Evolutionary conservation across 2,113 vertebrate species (phyloP), one percentile per base, ranked within the genome.

Genomic region (Cygnus buccinator): DNA sequence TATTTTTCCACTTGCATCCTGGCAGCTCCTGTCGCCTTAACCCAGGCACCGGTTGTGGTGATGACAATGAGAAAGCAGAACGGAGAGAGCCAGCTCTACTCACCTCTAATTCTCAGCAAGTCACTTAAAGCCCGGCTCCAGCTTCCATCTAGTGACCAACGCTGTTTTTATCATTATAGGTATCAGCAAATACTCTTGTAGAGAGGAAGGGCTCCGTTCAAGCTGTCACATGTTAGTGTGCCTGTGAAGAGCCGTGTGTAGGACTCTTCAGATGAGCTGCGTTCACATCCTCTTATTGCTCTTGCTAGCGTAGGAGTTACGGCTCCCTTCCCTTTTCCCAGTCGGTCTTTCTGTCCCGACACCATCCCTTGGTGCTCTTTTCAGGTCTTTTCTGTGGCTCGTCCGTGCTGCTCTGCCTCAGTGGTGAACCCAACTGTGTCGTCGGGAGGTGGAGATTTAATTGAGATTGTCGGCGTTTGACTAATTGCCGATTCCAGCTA

Each of bases 401-500:
- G 26, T 29, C 57, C 3, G 0, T 22, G 6, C 41, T 54, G 0
- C 41, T 66, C 33, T 90, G 55, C n/a, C 63, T 82, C 74, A 41
- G 48, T 75, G 70, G 20, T 82, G 4, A 76, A 87, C 35, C 44
- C 10, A 33, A 33, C 33, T 35, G 54, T 50, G 54, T 37, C 82
- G 63, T 86, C 44, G 31, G 31, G 46, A 54, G 59, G 55, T 28
- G 29, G 43, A 44, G 46, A 11, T 22, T 23, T 66, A 63, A 86
- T 48, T 61, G 85, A 91, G 57, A 76, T 22, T 79, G 31, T 57
- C 84, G 62, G 71, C 57, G 31, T 92, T 70, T 79, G 84, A 94
- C 20, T 63, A 74, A 84, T 84, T 93, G 81, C 81, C 93, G 88
- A 33, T 70, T 94, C 57, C 50, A 84, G 50, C 72, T 93, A 23